Evolutionary conservation across 2,888 invertebrate genomes (phyloP), one percentile per base, ranked within the genome.

Genomic region (Drosophila mimetica): DNA sequence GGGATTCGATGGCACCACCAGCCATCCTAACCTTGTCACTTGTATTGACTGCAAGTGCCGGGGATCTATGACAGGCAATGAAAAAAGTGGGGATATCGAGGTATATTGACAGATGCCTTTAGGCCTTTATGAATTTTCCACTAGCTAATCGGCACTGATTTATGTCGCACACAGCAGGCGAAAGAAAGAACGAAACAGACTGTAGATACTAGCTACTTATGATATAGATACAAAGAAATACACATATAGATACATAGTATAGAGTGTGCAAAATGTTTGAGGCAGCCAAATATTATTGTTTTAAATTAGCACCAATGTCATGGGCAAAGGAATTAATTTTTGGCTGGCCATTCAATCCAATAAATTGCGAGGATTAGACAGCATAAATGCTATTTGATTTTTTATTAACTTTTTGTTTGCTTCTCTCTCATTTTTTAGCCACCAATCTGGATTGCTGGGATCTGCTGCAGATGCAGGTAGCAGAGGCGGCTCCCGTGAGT

Each of bases 401-500:
- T n/a, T 13, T n/a, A n/a, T 28, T 34, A 20, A 47, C 13, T 7
- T 14, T 9, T 11, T 9, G 2, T 22, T 34, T 32, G 14, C 32
- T 13, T 34, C 8, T 34, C 2, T 8, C 8, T 13, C 28, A 2
- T 4, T 11, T 65, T 41, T 58, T 51, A 91, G 91, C 90, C 74
- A 67, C 88, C 72, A 91, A 91, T 85, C 76, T 90, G 71, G 91
- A 91, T 84, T 91, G 92, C 92, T 89, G 80, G 70, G 90, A 91
- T 54, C 83, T 91, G 76, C 75, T 90, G 75, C 90, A 90, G 76
- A 91, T 91, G 63, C 89, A 89, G 71, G 87, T 88, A 60, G 80
- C 79, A 34, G 84, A 76, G 50, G 70, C 77, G 58, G 73, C 76
- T 54, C 64, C 77, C 16, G 71, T 71, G 36, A 74, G 84, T 59